Conservation (phyloP, 2,888 invertebrate species). For the Meghimatium bilineatum region DNA sequence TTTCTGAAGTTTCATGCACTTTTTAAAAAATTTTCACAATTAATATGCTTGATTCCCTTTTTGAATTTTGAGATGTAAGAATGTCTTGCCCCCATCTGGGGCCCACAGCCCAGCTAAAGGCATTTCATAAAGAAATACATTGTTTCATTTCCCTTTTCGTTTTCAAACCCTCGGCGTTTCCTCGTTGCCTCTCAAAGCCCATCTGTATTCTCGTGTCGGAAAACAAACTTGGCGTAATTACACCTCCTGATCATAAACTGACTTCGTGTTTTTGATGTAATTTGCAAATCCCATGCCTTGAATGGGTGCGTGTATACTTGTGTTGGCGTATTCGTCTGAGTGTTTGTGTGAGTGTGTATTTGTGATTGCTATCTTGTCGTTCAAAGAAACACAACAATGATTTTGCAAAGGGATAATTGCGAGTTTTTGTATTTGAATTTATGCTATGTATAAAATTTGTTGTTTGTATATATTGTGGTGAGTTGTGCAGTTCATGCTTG, state of each 20-base stretch:
- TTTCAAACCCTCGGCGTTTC: background rate
- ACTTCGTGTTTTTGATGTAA: background rate
- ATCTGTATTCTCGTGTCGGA: background rate
- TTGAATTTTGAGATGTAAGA: background rate
- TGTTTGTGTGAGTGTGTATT: background rate
- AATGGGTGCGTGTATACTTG: too few species aligned
- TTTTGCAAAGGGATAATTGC: background rate
- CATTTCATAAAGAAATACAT: background rate
- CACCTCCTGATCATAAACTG: background rate
- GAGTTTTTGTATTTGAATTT: too few species aligned
- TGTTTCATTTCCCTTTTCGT: background rate
- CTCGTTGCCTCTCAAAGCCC: background rate
- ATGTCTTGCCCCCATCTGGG: background rate
- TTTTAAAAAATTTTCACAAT: background rate
- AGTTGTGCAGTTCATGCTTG: too few species aligned
- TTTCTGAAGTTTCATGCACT: background rate
- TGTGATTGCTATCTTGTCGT: background rate
- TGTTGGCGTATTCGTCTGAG: background rate
- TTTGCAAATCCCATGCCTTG: background rate
- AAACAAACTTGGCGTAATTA: background rate
- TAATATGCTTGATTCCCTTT: background rate
- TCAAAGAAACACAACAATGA: background rate
- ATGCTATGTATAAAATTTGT: too few species aligned
- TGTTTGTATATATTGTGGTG: too few species aligned
- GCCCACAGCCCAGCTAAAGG: background rate